Conservation (phyloP, 2,797 vertebrate genomes). For the Streptopelia turtur region DNA sequence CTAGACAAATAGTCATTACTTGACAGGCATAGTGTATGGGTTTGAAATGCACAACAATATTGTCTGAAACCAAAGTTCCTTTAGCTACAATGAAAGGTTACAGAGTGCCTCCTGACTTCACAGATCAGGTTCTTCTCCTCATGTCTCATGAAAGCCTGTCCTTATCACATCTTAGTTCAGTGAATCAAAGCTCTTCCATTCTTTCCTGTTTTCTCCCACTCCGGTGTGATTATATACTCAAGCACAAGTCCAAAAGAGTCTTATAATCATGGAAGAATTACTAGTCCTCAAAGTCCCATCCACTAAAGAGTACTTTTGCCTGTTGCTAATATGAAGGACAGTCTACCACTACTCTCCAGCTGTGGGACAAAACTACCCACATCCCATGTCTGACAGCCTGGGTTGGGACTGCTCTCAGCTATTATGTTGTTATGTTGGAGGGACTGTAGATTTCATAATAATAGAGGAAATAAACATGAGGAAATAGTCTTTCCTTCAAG, state of each 20-base stretch:
- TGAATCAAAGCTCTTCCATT: neutral
- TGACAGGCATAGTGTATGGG: neutral
- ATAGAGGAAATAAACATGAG: neutral
- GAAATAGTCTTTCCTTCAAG: neutral
- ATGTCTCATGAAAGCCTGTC: neutral
- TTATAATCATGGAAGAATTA: neutral
- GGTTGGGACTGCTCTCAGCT: rapidly evolving
- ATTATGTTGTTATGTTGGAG: neutral
- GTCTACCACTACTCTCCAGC: neutral
- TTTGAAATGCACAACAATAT: neutral
- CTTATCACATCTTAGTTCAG: neutral
- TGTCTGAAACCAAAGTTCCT: neutral
- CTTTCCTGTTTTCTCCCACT: neutral
- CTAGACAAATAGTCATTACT: neutral
- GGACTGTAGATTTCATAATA: neutral
- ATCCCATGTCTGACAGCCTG: neutral
- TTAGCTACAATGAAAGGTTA: neutral
- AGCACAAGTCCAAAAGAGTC: neutral
- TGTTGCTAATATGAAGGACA: neutral
- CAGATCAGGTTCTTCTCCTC: neutral
- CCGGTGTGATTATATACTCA: neutral
- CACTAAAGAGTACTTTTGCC: neutral
- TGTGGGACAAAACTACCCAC: neutral
- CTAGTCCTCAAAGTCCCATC: neutral
- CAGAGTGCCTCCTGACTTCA: neutral